Base-by-base conservation (phyloP, 2,888 invertebrate species). In the Aspidiotus rigidus region DNA sequence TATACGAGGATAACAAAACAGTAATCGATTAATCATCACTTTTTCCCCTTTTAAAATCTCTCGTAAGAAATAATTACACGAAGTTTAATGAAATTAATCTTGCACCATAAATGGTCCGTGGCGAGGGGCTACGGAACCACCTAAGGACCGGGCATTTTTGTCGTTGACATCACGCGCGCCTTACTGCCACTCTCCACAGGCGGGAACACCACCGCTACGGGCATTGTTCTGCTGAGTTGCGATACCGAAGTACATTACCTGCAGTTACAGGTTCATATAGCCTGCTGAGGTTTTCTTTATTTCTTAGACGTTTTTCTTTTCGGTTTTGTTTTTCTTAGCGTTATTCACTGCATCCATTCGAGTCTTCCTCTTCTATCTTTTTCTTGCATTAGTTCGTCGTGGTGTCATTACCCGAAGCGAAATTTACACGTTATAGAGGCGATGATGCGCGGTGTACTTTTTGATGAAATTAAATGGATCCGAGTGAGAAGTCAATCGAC, bases 211-310 rank as follows among this genome's bases (percentile, higher is more conserved):
- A 44, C 62, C 62, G 62, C 62, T 62, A 16, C 15, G 44, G 62
- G 49, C 62, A 62, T 62, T 62, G 62, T 62, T 62, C 44, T 62
- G 41, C 42, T 44, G 13, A n/a, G n/a, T 62, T 62, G 44, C 49
- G 62, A 17, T 62, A 44, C 44, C 15, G 44, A 41, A 17, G 16
- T 44, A 62, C 62, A 44, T 15, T 57, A 57, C 17, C 15, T 57
- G 17, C 57, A 13, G 49, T 49, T 49, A 16, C 62, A 62, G 62
- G 62, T 62, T 62, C 62, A 62, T 28, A 28, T 62, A 62, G 62
- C 62, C 62, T 62, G 62, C 62, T 62, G 62, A 62, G 62, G 62
- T 62, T 62, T 62, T 62, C 41, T 62, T 62, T 62, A 44, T 44
- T 5, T 13, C n/a, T 44, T 11, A 41, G 17, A 41, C 44, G 62